phyloP scores from a whole-genome alignment of 2,888 invertebrate genomes.

The Scelioninae gen. 1 region DNA sequence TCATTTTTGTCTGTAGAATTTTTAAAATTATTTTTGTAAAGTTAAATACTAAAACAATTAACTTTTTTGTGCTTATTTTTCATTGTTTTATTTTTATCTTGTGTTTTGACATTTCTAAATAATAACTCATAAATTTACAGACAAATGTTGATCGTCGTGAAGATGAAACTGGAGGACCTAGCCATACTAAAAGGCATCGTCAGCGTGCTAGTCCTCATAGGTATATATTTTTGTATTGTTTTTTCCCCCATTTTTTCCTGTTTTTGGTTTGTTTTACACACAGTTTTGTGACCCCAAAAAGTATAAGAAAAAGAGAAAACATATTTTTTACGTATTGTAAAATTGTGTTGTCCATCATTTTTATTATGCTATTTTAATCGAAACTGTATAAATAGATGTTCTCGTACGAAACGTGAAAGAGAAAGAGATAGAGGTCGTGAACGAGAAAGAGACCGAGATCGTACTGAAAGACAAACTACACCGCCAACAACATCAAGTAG shows the following conservation, averaged over 20 bases:
- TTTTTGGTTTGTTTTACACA: too few species aligned
- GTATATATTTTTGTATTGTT: slow-evolving; percentile 71
- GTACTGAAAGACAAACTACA: slow-evolving; percentile 79
- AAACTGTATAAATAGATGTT: slow-evolving; percentile 77
- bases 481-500: slow-evolving; percentile 80
- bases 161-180: slow-evolving; percentile 84
- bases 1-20: too few species aligned
- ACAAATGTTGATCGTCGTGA: slow-evolving; percentile 79
- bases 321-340: too few species aligned
- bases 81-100: too few species aligned
- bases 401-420: slow-evolving; percentile 79
- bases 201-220: slow-evolving; percentile 85
- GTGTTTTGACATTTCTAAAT: neutral
- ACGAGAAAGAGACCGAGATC: slow-evolving; percentile 79
- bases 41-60: too few species aligned
- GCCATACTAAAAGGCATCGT: slow-evolving; percentile 85
- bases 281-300: too few species aligned
- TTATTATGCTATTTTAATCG: slow-evolving; percentile 65
- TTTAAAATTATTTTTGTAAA: too few species aligned
- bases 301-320: too few species aligned
- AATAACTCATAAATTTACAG: slow-evolving; percentile 64
- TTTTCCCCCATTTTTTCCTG: neutral
- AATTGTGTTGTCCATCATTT: too few species aligned
- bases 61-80: too few species aligned
- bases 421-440: slow-evolving; percentile 80